Evolutionary conservation across 2,888 invertebrate genomes (phyloP).

Genomic region (Amorpha juglandis): DNA sequence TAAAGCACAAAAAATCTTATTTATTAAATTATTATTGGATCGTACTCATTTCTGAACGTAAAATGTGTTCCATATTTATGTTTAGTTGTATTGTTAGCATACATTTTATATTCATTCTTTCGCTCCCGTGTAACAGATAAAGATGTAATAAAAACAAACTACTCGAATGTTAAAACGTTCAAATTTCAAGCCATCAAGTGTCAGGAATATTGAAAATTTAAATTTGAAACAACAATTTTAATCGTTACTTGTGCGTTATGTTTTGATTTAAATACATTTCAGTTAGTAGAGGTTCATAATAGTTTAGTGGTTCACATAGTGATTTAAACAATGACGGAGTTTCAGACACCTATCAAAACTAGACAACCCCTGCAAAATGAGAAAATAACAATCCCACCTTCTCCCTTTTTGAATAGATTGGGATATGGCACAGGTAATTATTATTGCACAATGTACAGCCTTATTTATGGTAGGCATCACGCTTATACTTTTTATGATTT

Average conservation of each 20-base stretch:
- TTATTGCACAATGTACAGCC: background rate
- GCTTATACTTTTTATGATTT: no score
- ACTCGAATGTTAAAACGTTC: background rate
- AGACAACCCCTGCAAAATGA: slow-evolving; percentile 54
- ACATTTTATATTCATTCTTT: background rate
- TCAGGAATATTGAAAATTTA: no score
- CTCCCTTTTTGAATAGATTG: slow-evolving; percentile 88
- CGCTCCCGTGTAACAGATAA: background rate
- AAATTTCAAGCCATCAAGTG: background rate
- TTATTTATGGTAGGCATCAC: no score
- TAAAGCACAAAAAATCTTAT: no score
- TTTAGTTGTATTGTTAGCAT: background rate
- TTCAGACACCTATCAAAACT: slow-evolving; percentile 72
- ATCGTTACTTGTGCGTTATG: background rate
- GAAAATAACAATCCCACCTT: slow-evolving; percentile 86
- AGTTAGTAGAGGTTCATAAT: no score
- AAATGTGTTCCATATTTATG: background rate
- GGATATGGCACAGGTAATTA: slow-evolving; percentile 90
- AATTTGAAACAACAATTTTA: no score
- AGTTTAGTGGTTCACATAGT: background rate
- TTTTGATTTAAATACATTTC: no score
- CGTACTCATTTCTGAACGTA: background rate
- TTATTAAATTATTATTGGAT: background rate
- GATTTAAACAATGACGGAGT: slow-evolving; percentile 57
- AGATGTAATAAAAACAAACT: background rate